Conservation (phyloP, 2,113 vertebrate genomes). For the Willisornis vidua region DNA sequence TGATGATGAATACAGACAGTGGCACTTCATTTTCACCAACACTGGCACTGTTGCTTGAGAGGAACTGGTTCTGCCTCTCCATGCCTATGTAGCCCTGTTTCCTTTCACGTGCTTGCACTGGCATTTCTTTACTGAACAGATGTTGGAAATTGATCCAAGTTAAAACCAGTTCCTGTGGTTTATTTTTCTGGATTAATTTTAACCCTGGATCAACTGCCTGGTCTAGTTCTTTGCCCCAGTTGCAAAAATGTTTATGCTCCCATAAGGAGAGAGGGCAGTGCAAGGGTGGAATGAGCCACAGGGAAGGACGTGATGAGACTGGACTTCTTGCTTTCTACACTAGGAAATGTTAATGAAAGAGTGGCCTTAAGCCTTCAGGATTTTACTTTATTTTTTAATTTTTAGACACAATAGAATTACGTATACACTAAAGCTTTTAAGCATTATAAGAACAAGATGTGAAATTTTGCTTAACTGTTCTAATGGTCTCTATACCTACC, state of each 20-base stretch:
- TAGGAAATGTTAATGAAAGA: background rate
- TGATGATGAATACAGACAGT: background rate
- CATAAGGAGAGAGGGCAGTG: background rate
- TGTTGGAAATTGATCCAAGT: background rate
- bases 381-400: background rate
- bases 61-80: background rate
- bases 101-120: background rate
- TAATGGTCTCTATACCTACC: background rate
- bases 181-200: constrained; percentile 4
- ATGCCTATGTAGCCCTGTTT: background rate
- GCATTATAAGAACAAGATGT: background rate
- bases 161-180: background rate
- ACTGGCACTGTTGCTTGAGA: background rate
- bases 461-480: background rate
- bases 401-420: background rate
- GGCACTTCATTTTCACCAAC: background rate
- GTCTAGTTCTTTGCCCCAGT: background rate
- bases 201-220: background rate
- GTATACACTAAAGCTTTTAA: background rate
- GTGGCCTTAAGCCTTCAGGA: background rate
- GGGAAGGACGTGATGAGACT: background rate
- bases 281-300: background rate
- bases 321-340: background rate
- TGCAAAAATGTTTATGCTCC: background rate
- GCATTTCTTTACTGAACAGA: background rate